phyloP scores from a whole-genome alignment of 2,797 vertebrate genomes.

The Tenualosa thibaudeaui region DNA sequence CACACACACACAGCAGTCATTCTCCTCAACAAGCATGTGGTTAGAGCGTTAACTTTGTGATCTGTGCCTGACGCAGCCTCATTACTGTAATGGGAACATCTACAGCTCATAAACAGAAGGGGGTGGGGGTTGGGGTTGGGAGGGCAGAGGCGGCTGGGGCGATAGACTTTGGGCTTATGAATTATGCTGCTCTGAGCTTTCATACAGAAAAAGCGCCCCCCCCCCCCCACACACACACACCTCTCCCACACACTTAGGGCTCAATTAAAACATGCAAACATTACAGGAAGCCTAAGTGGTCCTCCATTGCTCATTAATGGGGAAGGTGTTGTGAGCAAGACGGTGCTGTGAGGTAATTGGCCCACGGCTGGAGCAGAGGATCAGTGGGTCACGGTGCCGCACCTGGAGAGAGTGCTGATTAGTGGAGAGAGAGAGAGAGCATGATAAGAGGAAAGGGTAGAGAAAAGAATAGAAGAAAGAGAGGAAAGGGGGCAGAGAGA shows the following conservation, averaged over 20 bases:
- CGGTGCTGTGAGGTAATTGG: constrained; percentile 44
- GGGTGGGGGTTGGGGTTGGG: neutral
- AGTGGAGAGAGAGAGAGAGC: neutral
- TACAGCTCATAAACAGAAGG: constrained; percentile 10
- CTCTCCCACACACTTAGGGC: neutral
- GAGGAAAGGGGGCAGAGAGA: neutral
- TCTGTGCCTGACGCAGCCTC: constrained; percentile 7
- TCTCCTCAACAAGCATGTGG: neutral
- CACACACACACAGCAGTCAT: constrained; percentile 11
- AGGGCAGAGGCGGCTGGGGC: too few species aligned
- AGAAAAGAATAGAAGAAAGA: neutral
- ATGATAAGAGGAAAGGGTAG: neutral
- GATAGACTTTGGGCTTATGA: neutral
- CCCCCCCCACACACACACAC: neutral
- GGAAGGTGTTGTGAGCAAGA: constrained; percentile 48
- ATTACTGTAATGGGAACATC: constrained; percentile 17
- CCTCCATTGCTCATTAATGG: constrained; percentile 24
- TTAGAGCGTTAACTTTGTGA: constrained; percentile 26
- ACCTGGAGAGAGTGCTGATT: constrained; percentile 29
- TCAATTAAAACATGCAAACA: constrained; percentile 2
- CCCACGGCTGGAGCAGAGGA: constrained; percentile 13
- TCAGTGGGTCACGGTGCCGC: constrained; percentile 33
- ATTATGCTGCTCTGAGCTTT: neutral
- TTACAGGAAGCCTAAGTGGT: neutral
- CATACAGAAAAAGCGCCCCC: neutral